A percentile compares a stretch with the other conserved stretches of the same genome.
These are phyloP conservation scores for Anastatus disparis DNA, from an alignment of 1,140 invertebrate genomes.

Conservation along the genomic window DNA sequence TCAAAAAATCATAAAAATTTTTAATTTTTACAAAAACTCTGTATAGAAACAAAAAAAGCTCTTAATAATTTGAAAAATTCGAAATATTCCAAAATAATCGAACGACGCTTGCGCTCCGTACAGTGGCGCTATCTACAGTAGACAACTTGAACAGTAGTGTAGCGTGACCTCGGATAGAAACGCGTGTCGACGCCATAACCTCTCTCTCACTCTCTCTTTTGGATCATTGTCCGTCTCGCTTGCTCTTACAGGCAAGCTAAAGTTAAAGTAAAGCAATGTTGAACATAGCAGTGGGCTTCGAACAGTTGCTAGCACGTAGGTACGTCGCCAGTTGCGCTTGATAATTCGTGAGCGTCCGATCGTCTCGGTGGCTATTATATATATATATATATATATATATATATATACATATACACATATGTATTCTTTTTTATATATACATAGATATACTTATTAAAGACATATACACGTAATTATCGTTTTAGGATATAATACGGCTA, in stretches of 20 bases:
- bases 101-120: too few relatives aligned
- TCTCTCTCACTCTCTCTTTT: neutral
- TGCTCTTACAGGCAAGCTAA: neutral
- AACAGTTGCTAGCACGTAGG: neutral
- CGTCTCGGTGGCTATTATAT: neutral
- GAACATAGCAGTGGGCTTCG: neutral
- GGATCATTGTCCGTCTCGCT: neutral
- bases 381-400: neutral
- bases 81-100: too few relatives aligned
- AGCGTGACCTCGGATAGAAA: constrained; percentile 18
- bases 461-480: too few relatives aligned
- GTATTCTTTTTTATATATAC: too few relatives aligned
- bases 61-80: too few relatives aligned
- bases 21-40: too few relatives aligned
- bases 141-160: neutral
- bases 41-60: too few relatives aligned
- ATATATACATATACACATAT: neutral
- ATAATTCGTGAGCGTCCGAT: constrained; percentile 16
- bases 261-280: neutral
- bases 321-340: constrained; percentile 26
- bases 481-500: too few relatives aligned
- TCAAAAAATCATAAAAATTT: too few relatives aligned
- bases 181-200: constrained; percentile 22
- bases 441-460: too few relatives aligned
- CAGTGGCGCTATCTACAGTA: neutral